These are phyloP conservation scores for Drosophila histrio DNA, from an alignment of 2,888 invertebrate genomes.

Conservation along the genomic window DNA sequence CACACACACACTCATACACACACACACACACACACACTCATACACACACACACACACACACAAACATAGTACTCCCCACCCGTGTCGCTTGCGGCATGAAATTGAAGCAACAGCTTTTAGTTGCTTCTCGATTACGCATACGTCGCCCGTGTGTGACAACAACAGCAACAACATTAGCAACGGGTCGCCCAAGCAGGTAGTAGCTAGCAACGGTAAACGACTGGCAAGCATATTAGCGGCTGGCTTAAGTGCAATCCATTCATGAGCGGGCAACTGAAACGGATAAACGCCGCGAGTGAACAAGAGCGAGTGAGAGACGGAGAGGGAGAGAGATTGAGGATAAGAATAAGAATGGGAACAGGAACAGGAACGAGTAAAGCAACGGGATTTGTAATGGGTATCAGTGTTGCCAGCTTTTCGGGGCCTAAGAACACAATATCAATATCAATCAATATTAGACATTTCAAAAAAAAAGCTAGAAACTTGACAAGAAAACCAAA, in stretches of 20 bases:
- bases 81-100: slow-evolving; percentile 9
- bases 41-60: background rate
- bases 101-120: slow-evolving; percentile 50
- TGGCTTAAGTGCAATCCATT: slow-evolving; percentile 69
- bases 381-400: background rate
- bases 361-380: slow-evolving; percentile 3
- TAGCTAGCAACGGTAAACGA: slow-evolving; percentile 45
- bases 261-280: slow-evolving; percentile 48
- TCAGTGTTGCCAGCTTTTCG: too few relatives aligned
- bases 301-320: background rate
- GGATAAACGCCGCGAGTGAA: slow-evolving; percentile 40
- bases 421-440: too few relatives aligned
- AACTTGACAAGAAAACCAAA: too few relatives aligned
- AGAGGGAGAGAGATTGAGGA: background rate
- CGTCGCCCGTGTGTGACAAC: slow-evolving; percentile 22
- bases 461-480: too few relatives aligned
- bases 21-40: too few relatives aligned
- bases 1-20: background rate
- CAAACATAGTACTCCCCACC: background rate
- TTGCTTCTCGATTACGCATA: slow-evolving; percentile 57
- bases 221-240: slow-evolving; percentile 58
- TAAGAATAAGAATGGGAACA: slow-evolving; percentile 12
- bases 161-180: slow-evolving; percentile 4
- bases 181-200: slow-evolving; percentile 34
- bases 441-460: too few relatives aligned